phyloP scores from a whole-genome alignment of 2,113 vertebrate genomes.

The Colistium nudipinnis region DNA sequence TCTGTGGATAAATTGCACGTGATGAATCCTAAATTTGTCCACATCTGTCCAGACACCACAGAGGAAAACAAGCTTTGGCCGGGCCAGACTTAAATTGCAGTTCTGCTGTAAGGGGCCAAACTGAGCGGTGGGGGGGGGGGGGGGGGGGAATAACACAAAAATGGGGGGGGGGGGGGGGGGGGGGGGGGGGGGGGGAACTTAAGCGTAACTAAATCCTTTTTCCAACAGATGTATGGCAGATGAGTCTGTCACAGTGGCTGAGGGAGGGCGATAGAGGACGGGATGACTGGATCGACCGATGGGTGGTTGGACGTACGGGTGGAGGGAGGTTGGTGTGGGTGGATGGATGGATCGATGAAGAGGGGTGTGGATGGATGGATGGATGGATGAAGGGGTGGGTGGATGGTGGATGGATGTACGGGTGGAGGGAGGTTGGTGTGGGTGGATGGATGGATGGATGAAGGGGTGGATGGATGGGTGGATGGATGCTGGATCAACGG shows the following conservation, averaged over 20 bases:
- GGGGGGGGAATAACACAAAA: no score
- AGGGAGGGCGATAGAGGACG: conserved; percentile 34
- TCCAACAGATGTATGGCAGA: conserved; percentile 79
- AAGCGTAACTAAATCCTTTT: conserved; percentile 75
- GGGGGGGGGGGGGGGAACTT: conserved; percentile 69
- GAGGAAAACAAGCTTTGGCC: conserved; percentile 55
- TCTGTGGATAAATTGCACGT: conserved; percentile 50
- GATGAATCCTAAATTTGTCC: conserved; percentile 55
- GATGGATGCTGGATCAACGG: no score
- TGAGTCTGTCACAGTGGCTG: conserved; percentile 69
- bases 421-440: no score
- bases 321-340: background rate
- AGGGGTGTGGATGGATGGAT: background rate
- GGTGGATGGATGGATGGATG: no score
- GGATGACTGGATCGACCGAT: conserved; percentile 10
- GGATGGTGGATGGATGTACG: no score
- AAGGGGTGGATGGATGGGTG: no score
- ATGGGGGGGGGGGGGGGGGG: no score
- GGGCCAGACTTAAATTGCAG: conserved; percentile 56
- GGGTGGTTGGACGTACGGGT: conserved; percentile 22
- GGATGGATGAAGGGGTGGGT: no score
- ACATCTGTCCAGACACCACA: conserved; percentile 59
- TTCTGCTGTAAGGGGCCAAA: conserved; percentile 39
- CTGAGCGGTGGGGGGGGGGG: no score
- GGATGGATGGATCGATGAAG: background rate